These are phyloP conservation scores for Bugula neritina DNA, from an alignment of 2,888 invertebrate species.

Conservation along the genomic window DNA sequence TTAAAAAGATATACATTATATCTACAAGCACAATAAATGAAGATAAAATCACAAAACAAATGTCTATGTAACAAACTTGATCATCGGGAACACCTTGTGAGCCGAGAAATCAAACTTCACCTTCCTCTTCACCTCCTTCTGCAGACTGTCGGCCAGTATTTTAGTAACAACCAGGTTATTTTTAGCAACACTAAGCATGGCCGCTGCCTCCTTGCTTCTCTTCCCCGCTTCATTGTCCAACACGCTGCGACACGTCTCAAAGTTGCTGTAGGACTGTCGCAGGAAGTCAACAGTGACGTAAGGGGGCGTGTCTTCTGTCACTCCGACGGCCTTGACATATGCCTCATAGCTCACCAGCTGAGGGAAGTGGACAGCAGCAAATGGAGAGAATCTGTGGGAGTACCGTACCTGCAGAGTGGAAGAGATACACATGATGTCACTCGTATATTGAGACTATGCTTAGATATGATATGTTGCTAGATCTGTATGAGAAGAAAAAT, in stretches of 20 bases:
- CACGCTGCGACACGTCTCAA: constrained; percentile 26
- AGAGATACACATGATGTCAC: too few relatives aligned
- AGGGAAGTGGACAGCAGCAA: constrained; percentile 76
- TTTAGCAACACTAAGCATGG: constrained; percentile 80
- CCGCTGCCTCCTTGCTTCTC: neutral
- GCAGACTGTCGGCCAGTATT: constrained; percentile 84
- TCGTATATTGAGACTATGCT: too few relatives aligned
- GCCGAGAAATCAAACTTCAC: constrained; percentile 73
- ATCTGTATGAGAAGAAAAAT: too few relatives aligned
- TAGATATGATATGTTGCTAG: too few relatives aligned
- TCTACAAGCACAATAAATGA: too few relatives aligned
- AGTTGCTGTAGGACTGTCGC: constrained; percentile 23
- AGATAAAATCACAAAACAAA: too few relatives aligned
- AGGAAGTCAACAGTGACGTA: constrained; percentile 14
- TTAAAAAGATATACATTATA: too few relatives aligned
- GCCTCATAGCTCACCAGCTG: constrained; percentile 78
- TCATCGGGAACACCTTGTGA: constrained; percentile 84
- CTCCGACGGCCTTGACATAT: constrained; percentile 30
- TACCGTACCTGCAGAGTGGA: constrained; percentile 78
- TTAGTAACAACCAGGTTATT: constrained; percentile 93
- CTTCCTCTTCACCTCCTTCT: constrained; percentile 67
- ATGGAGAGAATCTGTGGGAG: constrained; percentile 86
- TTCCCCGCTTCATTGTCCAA: constrained; percentile 22
- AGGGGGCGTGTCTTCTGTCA: neutral
- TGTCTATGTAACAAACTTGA: constrained; percentile 59